Percentiles rank a stretch among this genome's conserved stretches.
Evolutionary conservation across 2,797 vertebrate species (phyloP).

Genomic region (Gila robusta): DNA sequence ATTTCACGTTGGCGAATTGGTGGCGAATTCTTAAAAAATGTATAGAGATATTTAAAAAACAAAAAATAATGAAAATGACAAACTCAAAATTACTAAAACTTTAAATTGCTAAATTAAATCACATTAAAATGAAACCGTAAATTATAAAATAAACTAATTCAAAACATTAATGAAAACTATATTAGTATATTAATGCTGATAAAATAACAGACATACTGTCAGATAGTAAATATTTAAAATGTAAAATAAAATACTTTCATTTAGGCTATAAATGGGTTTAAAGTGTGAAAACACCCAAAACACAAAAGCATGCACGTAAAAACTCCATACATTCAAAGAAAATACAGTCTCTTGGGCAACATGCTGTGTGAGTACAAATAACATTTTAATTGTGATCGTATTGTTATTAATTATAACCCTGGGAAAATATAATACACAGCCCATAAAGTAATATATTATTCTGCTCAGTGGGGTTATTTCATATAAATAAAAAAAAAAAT

Average conservation of each 20-base stretch:
- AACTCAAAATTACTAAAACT: neutral
- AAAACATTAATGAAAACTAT: neutral
- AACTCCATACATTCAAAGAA: neutral
- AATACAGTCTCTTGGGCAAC: neutral
- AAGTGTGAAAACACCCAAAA: neutral
- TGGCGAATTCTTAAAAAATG: neutral
- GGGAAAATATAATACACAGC: neutral
- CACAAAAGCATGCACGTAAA: neutral
- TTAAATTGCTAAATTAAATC: neutral
- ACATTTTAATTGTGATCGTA: neutral
- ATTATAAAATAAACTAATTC: neutral
- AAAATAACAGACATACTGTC: neutral
- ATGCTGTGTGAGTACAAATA: neutral
- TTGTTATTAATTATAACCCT: neutral
- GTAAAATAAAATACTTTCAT: neutral
- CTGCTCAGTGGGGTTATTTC: neutral
- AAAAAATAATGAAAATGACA: neutral
- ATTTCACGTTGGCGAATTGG: too few relatives aligned
- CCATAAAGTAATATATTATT: neutral
- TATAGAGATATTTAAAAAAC: neutral
- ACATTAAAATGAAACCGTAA: neutral
- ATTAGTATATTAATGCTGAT: neutral
- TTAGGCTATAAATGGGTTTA: neutral
- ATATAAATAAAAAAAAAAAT: neutral
- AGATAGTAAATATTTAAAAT: neutral